Evolutionary conservation across 30 jellyfish, hydroid and myxozoan genomes (phyloP).

Genomic region (Morbakka virulenta): DNA sequence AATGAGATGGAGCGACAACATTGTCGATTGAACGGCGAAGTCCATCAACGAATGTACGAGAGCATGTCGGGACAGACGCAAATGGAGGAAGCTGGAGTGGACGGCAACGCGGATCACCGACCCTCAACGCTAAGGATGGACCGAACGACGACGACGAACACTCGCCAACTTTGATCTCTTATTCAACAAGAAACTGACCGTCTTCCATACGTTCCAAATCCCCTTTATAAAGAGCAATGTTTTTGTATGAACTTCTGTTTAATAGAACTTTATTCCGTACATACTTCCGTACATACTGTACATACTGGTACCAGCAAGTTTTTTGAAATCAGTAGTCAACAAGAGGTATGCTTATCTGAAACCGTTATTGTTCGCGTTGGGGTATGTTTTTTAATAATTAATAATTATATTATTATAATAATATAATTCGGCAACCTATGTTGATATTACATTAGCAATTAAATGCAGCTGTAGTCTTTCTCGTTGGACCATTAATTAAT

Average conservation of each 20-base stretch:
- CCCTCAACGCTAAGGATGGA: too few relatives aligned
- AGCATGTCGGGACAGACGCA: too few relatives aligned
- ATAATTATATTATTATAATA: too few relatives aligned
- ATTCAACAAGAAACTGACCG: slow-evolving; percentile 12
- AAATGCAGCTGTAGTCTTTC: too few relatives aligned
- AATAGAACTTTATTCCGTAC: slow-evolving; percentile 23
- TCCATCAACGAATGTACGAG: too few relatives aligned
- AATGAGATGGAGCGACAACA: too few relatives aligned
- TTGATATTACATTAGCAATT: too few relatives aligned
- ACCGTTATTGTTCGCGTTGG: slow-evolving; percentile 24
- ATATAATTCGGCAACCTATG: too few relatives aligned
- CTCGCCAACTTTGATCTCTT: neutral
- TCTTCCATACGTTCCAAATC: slow-evolving; percentile 32
- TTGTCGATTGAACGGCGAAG: too few relatives aligned
- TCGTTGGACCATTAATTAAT: slow-evolving; percentile 30
- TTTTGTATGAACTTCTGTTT: slow-evolving; percentile 17
- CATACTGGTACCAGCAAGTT: slow-evolving; percentile 16
- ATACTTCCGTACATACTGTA: slow-evolving; percentile 13
- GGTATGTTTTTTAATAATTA: slow-evolving; percentile 18
- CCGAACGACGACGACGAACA: too few relatives aligned
- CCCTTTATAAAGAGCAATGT: slow-evolving; percentile 16
- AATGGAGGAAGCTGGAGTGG: too few relatives aligned
- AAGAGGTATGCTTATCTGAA: slow-evolving; percentile 30
- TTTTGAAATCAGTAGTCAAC: slow-evolving; percentile 42
- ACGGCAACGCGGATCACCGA: too few relatives aligned